Evolutionary conservation across 2,113 vertebrate genomes (phyloP), one percentile per base, ranked within the genome.

Genomic region (Herpetotheres cachinnans): DNA sequence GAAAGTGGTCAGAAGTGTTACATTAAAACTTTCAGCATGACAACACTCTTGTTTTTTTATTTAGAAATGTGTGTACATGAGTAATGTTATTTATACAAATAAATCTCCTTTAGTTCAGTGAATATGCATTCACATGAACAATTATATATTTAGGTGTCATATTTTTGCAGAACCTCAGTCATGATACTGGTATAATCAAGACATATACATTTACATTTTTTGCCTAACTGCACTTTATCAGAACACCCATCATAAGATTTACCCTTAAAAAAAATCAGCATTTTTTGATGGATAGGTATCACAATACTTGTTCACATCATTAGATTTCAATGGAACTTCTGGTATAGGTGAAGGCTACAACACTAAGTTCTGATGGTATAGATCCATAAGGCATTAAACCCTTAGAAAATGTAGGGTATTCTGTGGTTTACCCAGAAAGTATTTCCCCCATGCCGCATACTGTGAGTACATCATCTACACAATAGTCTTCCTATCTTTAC

Each of bases 391-490:
- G 13, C 40, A 72, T 42, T 70, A 47, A 91, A 24, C 16, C 14
- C 20, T 55, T 29, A 65, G 16, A 73, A 89, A 71, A 54, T 21
- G 1, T 38, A 82, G 66, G 30, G 38, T 61, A 89, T 65, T 78
- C 11, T 78, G 11, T 65, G 25, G 5, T 73, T 69, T 67, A 52
- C 3, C 14, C 11, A 56, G 24, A 17, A 90, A 66, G 24, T 12
- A 3, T 13, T 10, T 46, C 4, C 38, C 3, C 7, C 15, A 47
- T 5, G 11, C 18, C 85, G 13, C 0, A 3, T 5, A 38, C 9
- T 36, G 2, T 18, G 14, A 49, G 82, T 46, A 9, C 50, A 65
- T 62, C 7, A 62, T 82, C 11, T 29, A n/a, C 2, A 58, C 34
- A 38, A 34, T 58, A 82, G 25, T 82, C 26, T 74, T 61, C n/a